Evolutionary conservation across 2,888 invertebrate genomes (phyloP).

Genomic region (Lepetodrilus schrolli): DNA sequence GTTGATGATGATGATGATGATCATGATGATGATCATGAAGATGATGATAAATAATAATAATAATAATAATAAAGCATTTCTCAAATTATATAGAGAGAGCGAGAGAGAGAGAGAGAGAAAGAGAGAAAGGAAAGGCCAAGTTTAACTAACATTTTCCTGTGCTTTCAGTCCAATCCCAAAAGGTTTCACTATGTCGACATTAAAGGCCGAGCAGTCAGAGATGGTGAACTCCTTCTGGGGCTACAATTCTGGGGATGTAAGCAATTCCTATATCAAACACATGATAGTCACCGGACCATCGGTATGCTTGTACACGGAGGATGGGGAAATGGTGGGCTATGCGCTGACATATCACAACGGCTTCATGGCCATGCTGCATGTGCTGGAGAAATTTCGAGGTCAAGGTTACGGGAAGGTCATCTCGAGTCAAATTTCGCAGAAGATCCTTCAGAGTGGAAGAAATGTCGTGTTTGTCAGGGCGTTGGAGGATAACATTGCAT

Average conservation of each 20-base stretch:
- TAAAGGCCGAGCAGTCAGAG: neutral
- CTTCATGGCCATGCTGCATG: neutral
- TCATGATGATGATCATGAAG: neutral
- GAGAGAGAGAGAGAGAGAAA: too few relatives aligned
- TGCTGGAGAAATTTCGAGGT: neutral
- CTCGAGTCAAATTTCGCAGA: neutral
- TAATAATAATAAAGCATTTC: too few relatives aligned
- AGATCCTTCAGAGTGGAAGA: neutral
- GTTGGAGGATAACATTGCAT: neutral
- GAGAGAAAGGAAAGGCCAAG: too few relatives aligned
- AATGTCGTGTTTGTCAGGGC: neutral
- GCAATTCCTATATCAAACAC: constrained; percentile 7
- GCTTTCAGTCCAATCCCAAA: constrained; percentile 8
- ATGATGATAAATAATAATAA: neutral
- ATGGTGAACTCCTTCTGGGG: neutral
- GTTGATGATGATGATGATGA: neutral
- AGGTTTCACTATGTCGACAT: neutral
- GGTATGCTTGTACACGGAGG: neutral
- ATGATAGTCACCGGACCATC: neutral
- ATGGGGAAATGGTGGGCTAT: neutral
- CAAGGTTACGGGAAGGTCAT: constrained; percentile 6
- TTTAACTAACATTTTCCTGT: too few relatives aligned
- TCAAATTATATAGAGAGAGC: too few relatives aligned
- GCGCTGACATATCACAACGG: constrained; percentile 5
- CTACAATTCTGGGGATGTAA: neutral